Conservation (phyloP, 1,140 invertebrate species). For the Drosophila tsacasi region DNA sequence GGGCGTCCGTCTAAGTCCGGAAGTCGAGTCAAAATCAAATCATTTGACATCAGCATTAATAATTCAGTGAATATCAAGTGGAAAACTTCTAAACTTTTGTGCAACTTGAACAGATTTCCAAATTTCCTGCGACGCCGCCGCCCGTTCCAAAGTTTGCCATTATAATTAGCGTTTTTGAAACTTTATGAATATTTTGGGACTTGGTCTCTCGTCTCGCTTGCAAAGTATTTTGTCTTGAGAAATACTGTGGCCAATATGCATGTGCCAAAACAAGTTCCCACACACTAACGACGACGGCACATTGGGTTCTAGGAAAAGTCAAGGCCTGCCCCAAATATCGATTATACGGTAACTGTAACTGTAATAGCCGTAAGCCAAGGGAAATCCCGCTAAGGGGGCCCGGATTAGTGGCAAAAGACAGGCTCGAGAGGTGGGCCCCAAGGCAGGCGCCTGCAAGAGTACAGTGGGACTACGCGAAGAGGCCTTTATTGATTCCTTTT, state of each 20-base stretch:
- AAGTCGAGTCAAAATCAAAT: slow-evolving; percentile 34
- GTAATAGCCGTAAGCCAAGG: slow-evolving; percentile 40
- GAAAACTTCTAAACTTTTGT: slow-evolving; percentile 47
- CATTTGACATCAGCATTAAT: slow-evolving; percentile 45
- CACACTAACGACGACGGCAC: slow-evolving; percentile 13
- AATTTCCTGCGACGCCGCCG: neutral
- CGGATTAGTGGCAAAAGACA: slow-evolving; percentile 21
- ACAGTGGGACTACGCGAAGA: neutral
- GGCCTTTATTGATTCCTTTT: too few relatives aligned
- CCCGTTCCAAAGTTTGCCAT: slow-evolving; percentile 26
- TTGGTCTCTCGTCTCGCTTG: neutral
- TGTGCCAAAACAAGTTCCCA: slow-evolving; percentile 20
- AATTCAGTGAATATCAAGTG: slow-evolving; percentile 43
- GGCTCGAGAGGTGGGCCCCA: slow-evolving; percentile 2
- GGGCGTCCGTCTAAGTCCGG: neutral
- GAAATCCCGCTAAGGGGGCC: slow-evolving; percentile 13
- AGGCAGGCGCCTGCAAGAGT: neutral
- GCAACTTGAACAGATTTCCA: slow-evolving; percentile 41
- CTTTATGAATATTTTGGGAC: slow-evolving; percentile 42
- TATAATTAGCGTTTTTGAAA: slow-evolving; percentile 52
- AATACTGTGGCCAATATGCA: neutral
- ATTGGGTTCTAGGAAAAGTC: slow-evolving; percentile 27
- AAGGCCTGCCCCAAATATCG: slow-evolving; percentile 51
- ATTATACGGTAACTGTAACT: slow-evolving; percentile 35
- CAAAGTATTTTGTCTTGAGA: slow-evolving; percentile 24